Evolutionary conservation across 2,113 vertebrate genomes (phyloP), one percentile per base, ranked within the genome.

Genomic region (Oxyura jamaicensis): DNA sequence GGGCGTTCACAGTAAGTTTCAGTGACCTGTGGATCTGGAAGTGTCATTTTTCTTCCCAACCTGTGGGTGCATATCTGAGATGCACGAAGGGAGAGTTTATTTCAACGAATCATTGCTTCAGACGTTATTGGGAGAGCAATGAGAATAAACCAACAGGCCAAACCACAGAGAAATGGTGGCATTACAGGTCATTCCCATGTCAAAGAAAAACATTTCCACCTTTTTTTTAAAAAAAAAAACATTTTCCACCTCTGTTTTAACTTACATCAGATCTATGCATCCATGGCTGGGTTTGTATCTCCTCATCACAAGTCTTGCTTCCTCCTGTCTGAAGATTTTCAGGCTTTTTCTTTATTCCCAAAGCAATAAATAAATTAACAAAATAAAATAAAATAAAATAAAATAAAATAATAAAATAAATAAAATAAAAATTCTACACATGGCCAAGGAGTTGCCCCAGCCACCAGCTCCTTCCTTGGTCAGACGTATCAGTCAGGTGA

Each of bases 61-160:
- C 39, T 41, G 42, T 31, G 56, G 9, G 75, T 69, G 13, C 0
- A 0, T 11, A 22, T 26, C 75, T 39, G 78, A 91, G 53, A 52
- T 17, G 19, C 11, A 26, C 11, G 39, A 22, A 68, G 66, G 42
- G 36, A 39, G 44, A n/a, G 28, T 68, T 83, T 31, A n/a, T 78
- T 83, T n/a, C 39, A 68, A 20, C 31, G 42, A 46, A 42, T 33
- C 13, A 42, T 2, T 4, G 33, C 16, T 17, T 35, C 50, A 35
- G 50, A 4, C 33, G 16, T 8, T 73, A 8, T 1, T 29, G 31
- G 26, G 8, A 15, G 8, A 6, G 5, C 35, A 67, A 13, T 0
- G 3, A 50, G 22, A 48, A 6, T 29, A 53, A 80, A 63, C 29
- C 22, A 29, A 19, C 10, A 55, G 36, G 33, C 65, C 83, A 87